Conservation (phyloP, 2,113 vertebrate species). For the Baryphthengus martii region DNA sequence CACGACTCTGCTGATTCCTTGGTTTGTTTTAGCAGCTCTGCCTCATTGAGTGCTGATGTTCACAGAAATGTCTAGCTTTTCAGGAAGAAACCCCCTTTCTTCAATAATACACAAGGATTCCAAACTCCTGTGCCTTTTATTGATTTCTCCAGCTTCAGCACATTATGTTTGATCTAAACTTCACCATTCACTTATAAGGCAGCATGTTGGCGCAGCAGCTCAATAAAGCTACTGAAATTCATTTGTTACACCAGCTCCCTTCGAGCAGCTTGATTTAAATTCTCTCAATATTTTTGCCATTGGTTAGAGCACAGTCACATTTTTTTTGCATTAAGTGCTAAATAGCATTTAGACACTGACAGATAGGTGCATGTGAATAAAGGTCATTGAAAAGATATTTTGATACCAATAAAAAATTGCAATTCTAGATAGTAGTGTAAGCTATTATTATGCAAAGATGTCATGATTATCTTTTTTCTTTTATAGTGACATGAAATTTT, state of each 20-base stretch:
- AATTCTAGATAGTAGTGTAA: not conserved
- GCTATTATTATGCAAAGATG: not conserved
- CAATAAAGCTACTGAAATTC: not conserved
- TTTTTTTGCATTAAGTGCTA: not conserved
- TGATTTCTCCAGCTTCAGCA: not conserved
- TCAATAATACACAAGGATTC: not conserved
- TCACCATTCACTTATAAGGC: not conserved
- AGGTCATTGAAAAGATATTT: not conserved
- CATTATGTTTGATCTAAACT: not conserved
- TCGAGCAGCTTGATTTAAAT: not conserved
- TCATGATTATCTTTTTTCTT: not conserved
- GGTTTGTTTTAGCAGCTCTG: not conserved
- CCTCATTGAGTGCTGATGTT: not conserved
- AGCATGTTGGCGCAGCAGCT: not conserved
- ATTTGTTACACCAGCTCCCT: not conserved
- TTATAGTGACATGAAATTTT: not conserved
- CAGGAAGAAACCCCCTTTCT: not conserved
- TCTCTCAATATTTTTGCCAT: not conserved
- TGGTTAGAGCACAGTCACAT: not conserved
- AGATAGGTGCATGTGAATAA: not conserved
- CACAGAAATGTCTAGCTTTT: not conserved
- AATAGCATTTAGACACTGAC: not conserved
- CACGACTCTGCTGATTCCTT: not conserved
- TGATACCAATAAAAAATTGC: not conserved
- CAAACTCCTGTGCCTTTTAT: not conserved